Conservation (phyloP, 2,797 vertebrate genomes). For the Notamacropus eugenii region DNA sequence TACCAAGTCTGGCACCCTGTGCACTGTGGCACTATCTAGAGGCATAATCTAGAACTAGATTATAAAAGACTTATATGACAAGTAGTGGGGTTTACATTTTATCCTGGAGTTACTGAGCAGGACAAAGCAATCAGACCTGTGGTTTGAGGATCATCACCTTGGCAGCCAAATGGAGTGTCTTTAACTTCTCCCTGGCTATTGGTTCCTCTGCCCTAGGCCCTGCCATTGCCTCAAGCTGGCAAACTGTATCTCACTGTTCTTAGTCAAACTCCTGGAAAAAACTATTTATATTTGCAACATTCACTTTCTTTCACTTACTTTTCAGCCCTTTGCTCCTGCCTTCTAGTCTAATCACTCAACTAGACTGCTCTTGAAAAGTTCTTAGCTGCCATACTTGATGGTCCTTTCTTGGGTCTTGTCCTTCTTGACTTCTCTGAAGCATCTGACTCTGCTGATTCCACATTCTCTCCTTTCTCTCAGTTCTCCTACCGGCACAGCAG, state of each 20-base stretch:
- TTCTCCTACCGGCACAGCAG: background rate
- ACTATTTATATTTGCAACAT: background rate
- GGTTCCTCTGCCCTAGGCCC: background rate
- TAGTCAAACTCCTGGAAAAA: background rate
- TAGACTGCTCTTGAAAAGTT: background rate
- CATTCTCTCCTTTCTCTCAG: background rate
- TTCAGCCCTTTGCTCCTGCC: background rate
- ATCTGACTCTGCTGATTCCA: background rate
- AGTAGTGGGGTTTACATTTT: background rate
- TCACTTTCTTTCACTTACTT: background rate
- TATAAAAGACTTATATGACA: background rate
- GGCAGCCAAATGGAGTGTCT: background rate
- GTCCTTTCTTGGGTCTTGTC: background rate
- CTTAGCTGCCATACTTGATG: background rate
- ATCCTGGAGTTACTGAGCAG: background rate
- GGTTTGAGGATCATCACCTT: background rate
- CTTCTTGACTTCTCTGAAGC: background rate
- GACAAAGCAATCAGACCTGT: background rate
- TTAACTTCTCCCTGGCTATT: too few species aligned
- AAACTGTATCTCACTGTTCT: background rate
- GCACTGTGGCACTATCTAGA: too few species aligned
- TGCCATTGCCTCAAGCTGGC: too few species aligned
- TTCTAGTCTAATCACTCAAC: background rate
- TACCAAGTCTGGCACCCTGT: too few species aligned
- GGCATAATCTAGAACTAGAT: background rate